Evolutionary conservation across 2,113 vertebrate species (phyloP), one percentile per base, ranked within the genome.

Genomic region (Mastomys coucha): DNA sequence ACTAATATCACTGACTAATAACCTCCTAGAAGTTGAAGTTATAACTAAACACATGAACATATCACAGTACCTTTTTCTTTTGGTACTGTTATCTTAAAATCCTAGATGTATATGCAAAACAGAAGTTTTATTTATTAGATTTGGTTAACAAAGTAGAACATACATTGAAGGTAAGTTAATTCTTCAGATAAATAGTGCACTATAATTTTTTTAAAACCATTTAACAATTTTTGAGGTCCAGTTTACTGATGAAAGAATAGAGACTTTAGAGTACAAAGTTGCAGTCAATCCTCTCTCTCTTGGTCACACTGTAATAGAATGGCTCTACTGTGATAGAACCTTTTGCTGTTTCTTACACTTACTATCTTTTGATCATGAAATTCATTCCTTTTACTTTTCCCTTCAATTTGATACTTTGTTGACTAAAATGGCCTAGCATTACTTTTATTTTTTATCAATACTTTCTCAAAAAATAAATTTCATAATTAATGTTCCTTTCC

Each of bases 291-390:
- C 49, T 72, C 7, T 58, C 7, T 58, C 12, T 5, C 86, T 89
- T 76, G 51, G 33, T 81, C 53, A 42, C 22, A 24, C 2, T 49
- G 0, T n/a, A 58, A 58, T 19, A 53, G 63, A 39, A 31, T 87
- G 42, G 36, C 4, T 16, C 3, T 7, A 0, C 3, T 87, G 22
- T 22, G 63, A 2, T 7, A 24, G 6, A 19, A 2, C 3, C 8
- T 4, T 24, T 51, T 24, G 36, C 36, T 78, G 19, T 36, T 45
- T 88, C 49, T 87, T 56, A 65, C 19, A 86, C 5, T 33, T 60
- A 22, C 2, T 45, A 12, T 42, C 51, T 16, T 80, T 28, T 75
- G 20, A 17, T 82, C 28, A 7, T 20, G 20, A 19, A 31, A 6
- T 36, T 77, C 16, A 24, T 9, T 69, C 19, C 22, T 76, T 73